phyloP scores from a whole-genome alignment of 2,113 vertebrate genomes.

The Ploceus nigricollis region DNA sequence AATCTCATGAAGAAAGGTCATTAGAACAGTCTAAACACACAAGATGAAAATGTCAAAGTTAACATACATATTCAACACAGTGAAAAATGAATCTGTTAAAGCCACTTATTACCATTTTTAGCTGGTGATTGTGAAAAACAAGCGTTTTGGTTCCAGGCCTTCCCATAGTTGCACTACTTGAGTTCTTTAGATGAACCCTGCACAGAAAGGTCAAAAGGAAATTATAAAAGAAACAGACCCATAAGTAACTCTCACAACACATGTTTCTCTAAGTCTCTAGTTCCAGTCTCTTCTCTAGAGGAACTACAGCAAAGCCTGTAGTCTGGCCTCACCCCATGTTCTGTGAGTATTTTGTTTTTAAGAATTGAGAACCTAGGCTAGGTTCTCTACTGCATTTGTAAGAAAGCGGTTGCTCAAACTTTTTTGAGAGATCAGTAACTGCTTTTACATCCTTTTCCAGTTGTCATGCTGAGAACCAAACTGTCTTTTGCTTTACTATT shows the following conservation, averaged over 20 bases:
- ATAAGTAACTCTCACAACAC: not conserved
- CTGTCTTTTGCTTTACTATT: not conserved
- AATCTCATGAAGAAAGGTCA: not conserved
- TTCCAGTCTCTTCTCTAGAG: not conserved
- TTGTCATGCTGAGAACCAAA: not conserved
- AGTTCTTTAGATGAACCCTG: slow-evolving; percentile 51
- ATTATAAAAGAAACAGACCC: not conserved
- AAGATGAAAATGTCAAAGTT: not conserved
- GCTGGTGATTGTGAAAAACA: slow-evolving; percentile 4
- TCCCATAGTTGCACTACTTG: slow-evolving; percentile 58
- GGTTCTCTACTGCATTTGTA: not conserved
- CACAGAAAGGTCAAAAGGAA: not conserved
- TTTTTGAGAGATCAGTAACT: not conserved
- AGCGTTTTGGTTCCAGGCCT: slow-evolving; percentile 60
- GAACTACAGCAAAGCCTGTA: not conserved
- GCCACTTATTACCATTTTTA: slow-evolving; percentile 53
- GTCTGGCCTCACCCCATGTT: not conserved
- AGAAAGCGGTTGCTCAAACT: not conserved
- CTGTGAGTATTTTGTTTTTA: not conserved
- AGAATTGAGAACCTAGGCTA: not conserved
- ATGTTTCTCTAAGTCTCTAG: not conserved
- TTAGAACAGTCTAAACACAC: not conserved
- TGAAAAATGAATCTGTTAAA: not conserved
- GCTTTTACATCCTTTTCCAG: not conserved
- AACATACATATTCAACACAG: not conserved